Evolutionary conservation across 2,113 vertebrate species (phyloP).

Genomic region (Corythaixoides concolor): DNA sequence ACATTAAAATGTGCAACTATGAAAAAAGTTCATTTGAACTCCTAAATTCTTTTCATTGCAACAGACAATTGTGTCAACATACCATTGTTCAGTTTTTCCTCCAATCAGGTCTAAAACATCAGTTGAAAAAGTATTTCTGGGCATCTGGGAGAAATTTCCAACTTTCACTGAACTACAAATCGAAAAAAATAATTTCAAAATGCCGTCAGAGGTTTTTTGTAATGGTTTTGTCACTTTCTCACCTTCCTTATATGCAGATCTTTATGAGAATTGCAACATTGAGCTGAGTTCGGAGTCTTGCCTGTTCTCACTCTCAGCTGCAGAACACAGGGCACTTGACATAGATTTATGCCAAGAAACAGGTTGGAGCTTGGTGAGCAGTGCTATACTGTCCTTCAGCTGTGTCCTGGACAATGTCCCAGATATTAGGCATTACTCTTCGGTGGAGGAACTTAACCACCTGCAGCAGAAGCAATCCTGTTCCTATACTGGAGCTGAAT

Average conservation of each 20-base stretch:
- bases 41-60: background rate
- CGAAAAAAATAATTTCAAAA: background rate
- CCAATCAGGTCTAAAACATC: background rate
- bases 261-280: background rate
- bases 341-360: background rate
- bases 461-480: background rate
- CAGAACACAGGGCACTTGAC: rapidly evolving
- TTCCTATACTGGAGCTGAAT: background rate
- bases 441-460: background rate
- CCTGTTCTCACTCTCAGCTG: background rate
- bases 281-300: background rate
- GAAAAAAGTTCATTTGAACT: background rate
- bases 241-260: background rate
- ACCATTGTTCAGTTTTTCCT: background rate
- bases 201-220: background rate
- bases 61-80: background rate
- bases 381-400: background rate
- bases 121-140: background rate
- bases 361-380: background rate
- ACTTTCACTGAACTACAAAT: background rate
- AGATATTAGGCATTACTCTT: background rate
- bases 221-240: background rate
- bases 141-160: background rate
- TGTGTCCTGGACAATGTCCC: background rate
- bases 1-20: background rate